Evolutionary conservation across 2,113 vertebrate genomes (phyloP).

Genomic region (Aythya baeri): DNA sequence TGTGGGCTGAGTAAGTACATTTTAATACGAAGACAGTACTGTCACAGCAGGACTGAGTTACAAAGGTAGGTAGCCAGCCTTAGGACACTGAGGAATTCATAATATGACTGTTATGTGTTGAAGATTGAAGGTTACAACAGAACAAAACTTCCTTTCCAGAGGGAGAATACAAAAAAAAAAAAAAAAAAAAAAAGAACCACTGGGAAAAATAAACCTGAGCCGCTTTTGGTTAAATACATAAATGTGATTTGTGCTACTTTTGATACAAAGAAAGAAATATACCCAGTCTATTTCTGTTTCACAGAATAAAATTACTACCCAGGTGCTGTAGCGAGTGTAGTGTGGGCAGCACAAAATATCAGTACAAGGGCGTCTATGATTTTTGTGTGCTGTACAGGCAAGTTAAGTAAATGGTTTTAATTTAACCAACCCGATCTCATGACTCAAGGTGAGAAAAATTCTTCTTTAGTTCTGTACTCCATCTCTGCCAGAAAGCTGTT

Average conservation of each 20-base stretch:
- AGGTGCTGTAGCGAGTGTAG: neutral
- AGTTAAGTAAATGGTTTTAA: constrained; percentile 37
- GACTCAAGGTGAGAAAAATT: constrained; percentile 59
- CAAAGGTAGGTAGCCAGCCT: neutral
- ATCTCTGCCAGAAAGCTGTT: constrained; percentile 50
- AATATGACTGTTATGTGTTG: neutral
- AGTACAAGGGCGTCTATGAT: neutral
- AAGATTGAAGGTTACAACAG: neutral
- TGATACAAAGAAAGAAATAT: neutral
- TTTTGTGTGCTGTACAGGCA: neutral
- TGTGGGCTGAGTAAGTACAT: neutral
- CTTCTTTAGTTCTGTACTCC: neutral
- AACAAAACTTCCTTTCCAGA: neutral
- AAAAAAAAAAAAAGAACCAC: neutral
- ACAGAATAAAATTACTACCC: neutral
- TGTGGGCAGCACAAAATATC: neutral
- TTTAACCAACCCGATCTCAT: constrained; percentile 5
- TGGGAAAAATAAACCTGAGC: neutral
- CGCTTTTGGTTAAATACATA: neutral
- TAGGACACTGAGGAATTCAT: neutral
- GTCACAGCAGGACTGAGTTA: neutral
- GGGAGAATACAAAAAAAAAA: neutral
- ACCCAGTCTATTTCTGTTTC: neutral
- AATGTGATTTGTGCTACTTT: neutral
- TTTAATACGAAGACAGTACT: neutral